Evolutionary conservation across 2,888 invertebrate species (phyloP).

Genomic region (Tenthredo scrophulariae): DNA sequence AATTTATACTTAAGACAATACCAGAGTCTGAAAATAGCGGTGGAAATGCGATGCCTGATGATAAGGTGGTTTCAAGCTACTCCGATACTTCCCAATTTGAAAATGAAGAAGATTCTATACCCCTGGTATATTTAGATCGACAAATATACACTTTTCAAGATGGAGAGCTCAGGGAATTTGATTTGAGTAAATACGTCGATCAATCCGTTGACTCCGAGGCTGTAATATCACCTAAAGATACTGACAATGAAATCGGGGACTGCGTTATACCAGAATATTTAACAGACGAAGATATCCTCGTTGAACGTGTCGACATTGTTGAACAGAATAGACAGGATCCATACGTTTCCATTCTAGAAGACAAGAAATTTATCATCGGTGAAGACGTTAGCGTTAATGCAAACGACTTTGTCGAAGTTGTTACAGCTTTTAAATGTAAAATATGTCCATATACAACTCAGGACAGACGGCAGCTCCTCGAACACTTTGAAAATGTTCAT

Average conservation of each 20-base stretch:
- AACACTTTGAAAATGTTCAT: constrained; percentile 75
- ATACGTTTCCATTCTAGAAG: constrained; percentile 56
- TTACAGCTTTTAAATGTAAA: constrained; percentile 81
- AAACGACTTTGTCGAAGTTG: constrained; percentile 80
- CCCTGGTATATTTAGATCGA: constrained; percentile 70
- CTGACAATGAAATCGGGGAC: constrained; percentile 53
- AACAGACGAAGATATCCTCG: constrained; percentile 55
- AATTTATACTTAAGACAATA: constrained; percentile 68
- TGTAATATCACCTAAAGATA: constrained; percentile 60
- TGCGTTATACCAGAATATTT: constrained; percentile 56
- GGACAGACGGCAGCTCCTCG: constrained; percentile 74
- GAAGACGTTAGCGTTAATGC: constrained; percentile 67
- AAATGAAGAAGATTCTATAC: constrained; percentile 66
- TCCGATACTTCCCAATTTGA: constrained; percentile 58
- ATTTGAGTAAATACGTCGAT: constrained; percentile 63
- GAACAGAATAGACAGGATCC: constrained; percentile 60
- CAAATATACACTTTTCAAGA: constrained; percentile 70
- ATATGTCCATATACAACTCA: constrained; percentile 79
- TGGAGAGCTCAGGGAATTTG: constrained; percentile 68
- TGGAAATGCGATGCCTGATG: constrained; percentile 58
- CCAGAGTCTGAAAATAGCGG: constrained; percentile 60
- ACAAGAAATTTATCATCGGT: constrained; percentile 53
- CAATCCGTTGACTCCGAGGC: constrained; percentile 59
- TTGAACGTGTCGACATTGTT: constrained; percentile 54
- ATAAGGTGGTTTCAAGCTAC: constrained; percentile 57